Conservation (phyloP, 2,113 vertebrate species). For the Merops nubicus region DNA sequence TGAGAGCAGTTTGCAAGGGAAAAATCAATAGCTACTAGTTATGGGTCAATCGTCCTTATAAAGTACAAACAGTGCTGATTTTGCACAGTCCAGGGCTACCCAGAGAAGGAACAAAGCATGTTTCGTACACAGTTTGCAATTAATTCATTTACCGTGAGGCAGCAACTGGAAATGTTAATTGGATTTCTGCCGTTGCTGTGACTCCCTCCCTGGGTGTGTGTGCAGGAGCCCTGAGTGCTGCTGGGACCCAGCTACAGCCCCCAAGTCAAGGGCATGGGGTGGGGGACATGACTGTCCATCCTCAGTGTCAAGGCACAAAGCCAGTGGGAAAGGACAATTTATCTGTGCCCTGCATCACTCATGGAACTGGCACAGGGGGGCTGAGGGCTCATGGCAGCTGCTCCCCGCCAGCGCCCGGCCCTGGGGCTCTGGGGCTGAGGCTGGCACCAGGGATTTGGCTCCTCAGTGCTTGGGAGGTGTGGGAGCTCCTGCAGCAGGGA, state of each 20-base stretch:
- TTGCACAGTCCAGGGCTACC: background rate
- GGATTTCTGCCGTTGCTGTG: background rate
- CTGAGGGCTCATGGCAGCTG: background rate
- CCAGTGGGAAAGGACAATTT: background rate
- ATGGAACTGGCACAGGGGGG: background rate
- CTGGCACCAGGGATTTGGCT: background rate
- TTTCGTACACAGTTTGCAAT: background rate
- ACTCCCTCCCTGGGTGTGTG: fast-evolving
- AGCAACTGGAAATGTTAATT: background rate
- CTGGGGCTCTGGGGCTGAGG: background rate
- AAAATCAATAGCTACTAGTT: background rate
- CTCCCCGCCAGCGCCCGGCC: background rate
- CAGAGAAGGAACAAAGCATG: fast-evolving
- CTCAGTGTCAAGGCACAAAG: background rate
- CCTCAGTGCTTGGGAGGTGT: too few relatives aligned
- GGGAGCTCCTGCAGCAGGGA: background rate
- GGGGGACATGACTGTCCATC: fast-evolving
- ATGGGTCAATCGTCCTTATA: background rate
- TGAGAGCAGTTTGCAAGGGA: background rate
- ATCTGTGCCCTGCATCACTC: background rate
- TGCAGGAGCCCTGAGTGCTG: fast-evolving
- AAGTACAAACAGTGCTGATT: background rate
- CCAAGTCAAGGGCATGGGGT: background rate
- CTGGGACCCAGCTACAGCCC: fast-evolving
- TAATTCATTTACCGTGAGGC: background rate